Base-by-base conservation (phyloP, 92 coral and sea anemone genomes). In the Pocillopora grandis region DNA sequence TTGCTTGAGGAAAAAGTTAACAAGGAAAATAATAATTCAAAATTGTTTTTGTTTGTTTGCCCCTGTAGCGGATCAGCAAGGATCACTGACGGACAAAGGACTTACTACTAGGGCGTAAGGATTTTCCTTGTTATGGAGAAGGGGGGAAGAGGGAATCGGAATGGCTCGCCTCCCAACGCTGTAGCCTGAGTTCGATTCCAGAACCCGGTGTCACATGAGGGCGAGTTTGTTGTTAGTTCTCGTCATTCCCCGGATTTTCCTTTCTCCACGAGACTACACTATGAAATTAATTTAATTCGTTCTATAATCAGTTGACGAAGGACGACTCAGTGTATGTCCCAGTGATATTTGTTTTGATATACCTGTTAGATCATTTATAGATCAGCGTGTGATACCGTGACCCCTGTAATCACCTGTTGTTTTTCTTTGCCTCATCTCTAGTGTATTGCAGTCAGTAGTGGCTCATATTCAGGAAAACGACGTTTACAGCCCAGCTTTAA, bases 371-470 rank as follows among this genome's bases (percentile, higher is more conserved):
- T 27, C 31, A 27, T 27, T 27, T 27, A 14, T 52, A 12, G 57
- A 3, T 72, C 58, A 37, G 31, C 72, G 8, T 42, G 52, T 42
- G 52, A 42, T 42, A 42, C 52, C 52, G 52, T 3, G 52, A 42
- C 52, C 52, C 52, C 52, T 20, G 4, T 18, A 49, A 17, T 31
- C 1, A 10, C 62, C 21, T 4, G 31, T 27, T 33, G 5, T 52
- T 42, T 7, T 42, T 42, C 52, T 42, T 7, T 42, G 4, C 52
- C 5, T 42, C 52, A 42, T 42, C 52, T 65, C n/a, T 66, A 94
- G 98, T 62, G 99, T 94, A 10, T 90, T 96, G 90, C 95, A 97
- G 89, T 90, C 99, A 18, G 99, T 94, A 0, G 97, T 91, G 66
- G 94, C 97, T 16, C 98, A 97, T 58, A 85, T 97, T 31, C 95